These are phyloP conservation scores for Lates calcarifer DNA, from an alignment of 2,113 vertebrate genomes.

Conservation along the genomic window DNA sequence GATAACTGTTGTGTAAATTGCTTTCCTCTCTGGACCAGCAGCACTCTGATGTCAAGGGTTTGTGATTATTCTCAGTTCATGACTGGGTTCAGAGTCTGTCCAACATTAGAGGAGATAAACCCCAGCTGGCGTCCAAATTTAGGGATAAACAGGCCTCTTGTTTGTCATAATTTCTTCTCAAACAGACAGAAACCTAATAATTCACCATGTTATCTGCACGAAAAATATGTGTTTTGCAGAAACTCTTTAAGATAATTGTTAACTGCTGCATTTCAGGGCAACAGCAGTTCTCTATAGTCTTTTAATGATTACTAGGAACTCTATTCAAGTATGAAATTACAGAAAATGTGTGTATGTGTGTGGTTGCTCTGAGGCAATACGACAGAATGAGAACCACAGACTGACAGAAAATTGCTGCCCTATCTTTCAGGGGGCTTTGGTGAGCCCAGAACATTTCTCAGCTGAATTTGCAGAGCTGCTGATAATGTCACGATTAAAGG, in stretches of 20 bases:
- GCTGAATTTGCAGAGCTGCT: constrained; percentile 50
- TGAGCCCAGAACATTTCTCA: constrained; percentile 51
- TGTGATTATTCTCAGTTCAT: constrained; percentile 39
- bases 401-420: constrained; percentile 47
- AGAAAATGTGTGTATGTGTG: constrained; percentile 41
- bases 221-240: constrained; percentile 25
- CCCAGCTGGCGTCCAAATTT: constrained; percentile 33
- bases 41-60: constrained; percentile 23
- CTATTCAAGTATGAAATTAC: constrained; percentile 54
- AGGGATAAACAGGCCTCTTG: constrained; percentile 24
- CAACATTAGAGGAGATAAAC: constrained; percentile 50
- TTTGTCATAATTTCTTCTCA: constrained; percentile 36
- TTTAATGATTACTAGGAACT: constrained; percentile 45
- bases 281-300: constrained; percentile 18
- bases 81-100: constrained; percentile 35
- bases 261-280: constrained; percentile 39
- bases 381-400: constrained; percentile 33
- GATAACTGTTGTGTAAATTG: constrained; percentile 27
- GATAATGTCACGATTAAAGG: constrained; percentile 72
- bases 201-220: constrained; percentile 20
- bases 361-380: constrained; percentile 34
- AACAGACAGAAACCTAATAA: constrained; percentile 42
- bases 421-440: constrained; percentile 42
- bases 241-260: constrained; percentile 37
- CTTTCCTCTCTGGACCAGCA: constrained; percentile 24